Base-by-base conservation (phyloP, 2,888 invertebrate species). In the Euproctis similis region DNA sequence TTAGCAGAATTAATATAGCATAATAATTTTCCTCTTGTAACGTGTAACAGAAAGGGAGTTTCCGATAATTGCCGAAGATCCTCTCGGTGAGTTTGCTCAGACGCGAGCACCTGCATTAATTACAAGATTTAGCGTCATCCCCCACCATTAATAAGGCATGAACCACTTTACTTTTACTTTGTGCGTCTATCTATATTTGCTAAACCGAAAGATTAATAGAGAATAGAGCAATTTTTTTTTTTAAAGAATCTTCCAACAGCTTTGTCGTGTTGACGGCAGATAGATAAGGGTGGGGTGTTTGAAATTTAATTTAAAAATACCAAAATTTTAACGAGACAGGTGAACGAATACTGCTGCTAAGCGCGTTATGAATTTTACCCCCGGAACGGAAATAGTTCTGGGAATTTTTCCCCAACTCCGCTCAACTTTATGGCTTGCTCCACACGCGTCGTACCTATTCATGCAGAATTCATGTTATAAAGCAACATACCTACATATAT, bases 291-390 rank as follows among this genome's bases (percentile, higher is more conserved):
- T n/a, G n/a, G 59, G 66, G 65, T 64, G 67, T 73, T 64, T 68
- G 71, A 74, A 84, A 82, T 82, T 82, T 82, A 81, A 84, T 82
- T 81, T 82, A 75, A 82, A 82, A 82, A 84, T 82, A 82, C 80
- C 80, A 50, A 80, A 81, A 77, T 78, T n/a, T 63, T 68, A 75
- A 77, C 80, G 73, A 80, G 81, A 73, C 84, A 84, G 84, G 82
- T 82, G 77, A 78, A 62, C 64, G 51, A 60, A 74, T n/a, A n/a
- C n/a, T n/a, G 78, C 76, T 73, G 78, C 68, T 78, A 75, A 80
- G 74, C 80, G 71, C 70, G 81, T 80, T 84, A 82, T 82, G 82
- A 84, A 81, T 76, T 81, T 75, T 48, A 52, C 66, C 59, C 62
- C 66, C n/a, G n/a, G 64, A 63, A 67, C 64, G 62, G 63, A 65